Base-by-base conservation (phyloP, 2,113 vertebrate genomes). In the Sula dactylatra region DNA sequence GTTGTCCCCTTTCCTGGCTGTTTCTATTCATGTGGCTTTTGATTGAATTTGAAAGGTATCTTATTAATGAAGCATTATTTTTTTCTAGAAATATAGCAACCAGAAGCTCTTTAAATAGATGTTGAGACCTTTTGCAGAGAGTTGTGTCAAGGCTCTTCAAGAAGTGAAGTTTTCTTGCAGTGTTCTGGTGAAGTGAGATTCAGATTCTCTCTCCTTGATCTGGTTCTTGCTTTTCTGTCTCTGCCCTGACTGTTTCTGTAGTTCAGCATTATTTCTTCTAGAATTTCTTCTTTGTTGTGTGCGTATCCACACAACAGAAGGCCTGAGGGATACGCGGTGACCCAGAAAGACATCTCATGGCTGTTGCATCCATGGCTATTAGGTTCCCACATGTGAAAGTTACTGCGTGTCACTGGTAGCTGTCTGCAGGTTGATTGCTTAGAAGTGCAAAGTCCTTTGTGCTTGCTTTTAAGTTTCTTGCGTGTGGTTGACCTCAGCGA, bases 301-400 rank as follows among this genome's bases (percentile, higher is more conserved):
- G 10, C 22, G 2, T 52, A 20, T 34, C 40, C 49, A 10, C 22
- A 38, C 52, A 66, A 9, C 12, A 10, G 36, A 62, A 55, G 47
- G 24, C 40, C n/a, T 49, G 19, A 54, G 42, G 52, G 38, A 27
- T 64, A 31, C 0, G 3, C 44, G 10, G 19, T 34, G 61, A 69
- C 61, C 13, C 19, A 21, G 66, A 79, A 73, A 73, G 47, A 21
- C 69, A 9, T 62, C 27, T 73, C 5, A 4, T 0, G 1, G 42
- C 59, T 58, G 25, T 56, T 79, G 36, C 29, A 24, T 67, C 47
- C 6, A 34, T 17, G 71, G 40, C 72, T 73, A 7, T 45, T 20
- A 22, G 0, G 11, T 64, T 76, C 14, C 17, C 20, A 9, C 20
- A 9, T 0, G 0, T 50, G 59, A 19, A 67, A 44, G 59, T 67